Percentiles rank a stretch among this genome's conserved stretches.
Conservation (phyloP, 2,113 vertebrate genomes). For the Hypocryptadius cinnamomeus region DNA sequence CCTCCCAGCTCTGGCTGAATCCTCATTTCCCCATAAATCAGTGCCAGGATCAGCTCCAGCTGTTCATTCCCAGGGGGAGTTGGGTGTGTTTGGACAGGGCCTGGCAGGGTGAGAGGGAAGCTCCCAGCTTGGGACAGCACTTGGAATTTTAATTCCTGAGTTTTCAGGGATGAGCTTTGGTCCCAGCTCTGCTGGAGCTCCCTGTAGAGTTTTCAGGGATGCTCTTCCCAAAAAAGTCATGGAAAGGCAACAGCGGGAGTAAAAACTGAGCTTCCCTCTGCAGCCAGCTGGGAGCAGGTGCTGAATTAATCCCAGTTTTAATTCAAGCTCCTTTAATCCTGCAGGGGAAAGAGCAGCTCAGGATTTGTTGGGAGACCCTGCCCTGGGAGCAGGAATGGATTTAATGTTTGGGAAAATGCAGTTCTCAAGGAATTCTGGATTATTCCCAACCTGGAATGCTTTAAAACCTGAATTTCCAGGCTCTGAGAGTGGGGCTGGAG, state of each 20-base stretch:
- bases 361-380: neutral
- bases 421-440: neutral
- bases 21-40: neutral
- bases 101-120: neutral
- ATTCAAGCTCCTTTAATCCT: slow-evolving; percentile 1
- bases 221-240: neutral
- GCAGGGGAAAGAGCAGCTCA: neutral
- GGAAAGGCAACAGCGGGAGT: neutral
- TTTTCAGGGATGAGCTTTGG: neutral
- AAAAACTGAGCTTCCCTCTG: neutral
- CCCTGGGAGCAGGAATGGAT: neutral
- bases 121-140: neutral
- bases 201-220: neutral
- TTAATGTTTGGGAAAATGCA: neutral
- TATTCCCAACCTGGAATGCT: neutral
- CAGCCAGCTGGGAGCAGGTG: neutral
- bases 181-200: neutral
- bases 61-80: neutral
- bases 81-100: neutral
- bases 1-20: accelerated
- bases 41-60: neutral
- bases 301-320: slow-evolving; percentile 15
- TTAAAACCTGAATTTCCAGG: neutral
- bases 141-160: neutral
- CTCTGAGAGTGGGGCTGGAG: neutral